Evolutionary conservation across 2,888 invertebrate genomes (phyloP).

Genomic region (Lasioglossum vierecki): DNA sequence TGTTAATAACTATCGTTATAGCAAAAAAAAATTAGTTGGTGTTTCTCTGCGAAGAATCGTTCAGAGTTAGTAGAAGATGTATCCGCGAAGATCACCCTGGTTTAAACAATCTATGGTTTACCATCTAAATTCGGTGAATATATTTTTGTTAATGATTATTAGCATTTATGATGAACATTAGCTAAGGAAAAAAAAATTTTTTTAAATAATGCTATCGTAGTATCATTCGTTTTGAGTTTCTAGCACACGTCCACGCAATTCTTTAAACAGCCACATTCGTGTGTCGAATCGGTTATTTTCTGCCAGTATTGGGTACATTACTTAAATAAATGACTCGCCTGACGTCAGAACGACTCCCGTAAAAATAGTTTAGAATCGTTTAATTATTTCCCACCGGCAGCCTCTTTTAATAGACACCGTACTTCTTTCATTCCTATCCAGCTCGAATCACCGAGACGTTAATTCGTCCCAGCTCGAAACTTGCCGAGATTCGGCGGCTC

Average conservation of each 20-base stretch:
- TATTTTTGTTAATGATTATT: too few species aligned
- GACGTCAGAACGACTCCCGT: not conserved
- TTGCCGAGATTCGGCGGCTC: conserved; percentile 5
- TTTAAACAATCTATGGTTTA: too few species aligned
- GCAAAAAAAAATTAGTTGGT: too few species aligned
- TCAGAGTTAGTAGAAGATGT: too few species aligned
- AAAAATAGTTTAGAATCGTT: not conserved
- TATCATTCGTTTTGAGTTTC: too few species aligned
- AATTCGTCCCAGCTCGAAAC: conserved; percentile 25
- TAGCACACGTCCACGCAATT: not conserved
- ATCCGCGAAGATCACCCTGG: too few species aligned
- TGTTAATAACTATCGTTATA: too few species aligned
- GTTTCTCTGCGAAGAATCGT: too few species aligned
- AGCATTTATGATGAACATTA: too few species aligned
- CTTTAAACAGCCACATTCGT: not conserved
- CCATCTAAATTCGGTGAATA: too few species aligned
- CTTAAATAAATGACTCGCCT: not conserved
- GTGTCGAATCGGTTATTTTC: not conserved
- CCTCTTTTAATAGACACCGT: not conserved
- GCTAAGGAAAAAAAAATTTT: too few species aligned
- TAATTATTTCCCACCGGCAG: not conserved
- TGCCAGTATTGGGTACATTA: not conserved
- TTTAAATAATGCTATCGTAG: too few species aligned
- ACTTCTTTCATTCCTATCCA: not conserved
- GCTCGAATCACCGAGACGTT: conserved; percentile 24